Evolutionary conservation across 2,113 vertebrate species (phyloP).

Genomic region (Tragulus kanchil): DNA sequence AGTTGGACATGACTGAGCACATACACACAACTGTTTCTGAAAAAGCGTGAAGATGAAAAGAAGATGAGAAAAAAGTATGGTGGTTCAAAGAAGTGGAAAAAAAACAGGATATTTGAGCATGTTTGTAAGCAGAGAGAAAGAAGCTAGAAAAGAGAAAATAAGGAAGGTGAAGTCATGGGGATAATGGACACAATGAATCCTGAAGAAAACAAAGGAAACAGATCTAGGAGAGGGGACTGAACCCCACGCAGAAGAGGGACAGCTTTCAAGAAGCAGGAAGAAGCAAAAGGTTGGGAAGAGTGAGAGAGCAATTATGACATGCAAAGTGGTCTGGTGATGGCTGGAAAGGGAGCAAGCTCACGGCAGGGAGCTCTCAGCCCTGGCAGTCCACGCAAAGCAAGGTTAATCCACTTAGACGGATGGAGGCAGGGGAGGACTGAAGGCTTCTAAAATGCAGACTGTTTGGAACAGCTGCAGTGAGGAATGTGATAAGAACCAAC

Average conservation of each 20-base stretch:
- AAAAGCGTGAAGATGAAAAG: constrained; percentile 29
- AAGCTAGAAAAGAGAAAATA: background rate
- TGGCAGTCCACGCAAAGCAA: background rate
- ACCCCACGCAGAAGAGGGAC: background rate
- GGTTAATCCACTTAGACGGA: background rate
- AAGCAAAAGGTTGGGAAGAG: background rate
- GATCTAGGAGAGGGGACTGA: background rate
- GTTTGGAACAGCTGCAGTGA: background rate
- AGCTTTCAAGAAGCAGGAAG: background rate
- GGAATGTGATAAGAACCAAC: background rate
- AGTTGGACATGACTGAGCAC: too few species aligned
- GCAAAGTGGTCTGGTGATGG: background rate
- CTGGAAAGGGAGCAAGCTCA: background rate
- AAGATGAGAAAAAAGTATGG: constrained; percentile 17
- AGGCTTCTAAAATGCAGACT: background rate
- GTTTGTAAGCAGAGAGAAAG: background rate
- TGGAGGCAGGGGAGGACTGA: background rate
- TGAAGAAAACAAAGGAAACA: background rate
- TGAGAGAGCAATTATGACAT: background rate
- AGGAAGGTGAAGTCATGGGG: background rate
- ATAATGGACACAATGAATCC: background rate
- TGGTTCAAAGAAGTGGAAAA: background rate
- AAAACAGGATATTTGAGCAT: background rate
- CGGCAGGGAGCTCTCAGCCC: background rate
- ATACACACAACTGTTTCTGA: background rate